Evolutionary conservation across 2,797 vertebrate species (phyloP).

Genomic region (Squalus acanthias): DNA sequence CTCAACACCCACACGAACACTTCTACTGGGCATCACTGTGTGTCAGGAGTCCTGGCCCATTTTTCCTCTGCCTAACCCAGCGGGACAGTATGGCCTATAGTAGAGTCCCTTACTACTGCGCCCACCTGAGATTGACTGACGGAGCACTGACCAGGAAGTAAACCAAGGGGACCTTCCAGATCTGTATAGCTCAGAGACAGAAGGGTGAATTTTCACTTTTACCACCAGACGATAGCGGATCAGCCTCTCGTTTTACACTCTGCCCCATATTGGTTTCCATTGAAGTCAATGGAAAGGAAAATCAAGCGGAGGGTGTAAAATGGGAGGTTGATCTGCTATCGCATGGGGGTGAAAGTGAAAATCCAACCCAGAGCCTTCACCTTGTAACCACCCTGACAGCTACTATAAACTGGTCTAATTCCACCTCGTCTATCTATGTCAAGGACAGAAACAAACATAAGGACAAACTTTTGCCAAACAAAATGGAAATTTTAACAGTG

Average conservation of each 20-base stretch:
- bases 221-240: neutral
- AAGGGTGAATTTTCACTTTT: no score
- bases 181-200: neutral
- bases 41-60: no score
- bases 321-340: neutral
- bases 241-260: neutral
- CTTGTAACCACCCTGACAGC: neutral
- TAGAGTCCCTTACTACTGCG: neutral
- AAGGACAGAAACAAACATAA: neutral
- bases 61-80: no score
- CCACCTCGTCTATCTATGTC: neutral
- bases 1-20: no score
- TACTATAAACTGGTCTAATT: neutral
- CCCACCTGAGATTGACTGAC: neutral
- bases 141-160: neutral
- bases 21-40: no score
- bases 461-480: slow-evolving; percentile 9
- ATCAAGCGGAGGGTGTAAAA: neutral
- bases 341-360: neutral
- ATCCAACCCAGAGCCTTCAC: neutral
- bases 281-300: neutral
- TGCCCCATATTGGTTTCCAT: neutral
- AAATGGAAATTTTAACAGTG: slow-evolving; percentile 30
- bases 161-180: neutral
- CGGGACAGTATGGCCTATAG: neutral